phyloP scores from a whole-genome alignment of 2,797 vertebrate species.

The Alcedo atthis region DNA sequence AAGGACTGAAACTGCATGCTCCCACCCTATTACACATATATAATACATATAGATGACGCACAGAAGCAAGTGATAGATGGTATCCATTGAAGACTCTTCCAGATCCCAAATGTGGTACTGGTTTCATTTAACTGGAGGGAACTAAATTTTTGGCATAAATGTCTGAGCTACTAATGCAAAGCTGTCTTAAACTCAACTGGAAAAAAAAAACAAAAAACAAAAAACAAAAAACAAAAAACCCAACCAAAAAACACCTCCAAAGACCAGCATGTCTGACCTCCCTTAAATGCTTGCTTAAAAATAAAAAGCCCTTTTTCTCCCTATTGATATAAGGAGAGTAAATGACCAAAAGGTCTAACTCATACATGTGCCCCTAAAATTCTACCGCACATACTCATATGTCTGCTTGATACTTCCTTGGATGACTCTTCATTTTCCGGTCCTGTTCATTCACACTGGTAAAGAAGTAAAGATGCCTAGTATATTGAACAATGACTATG shows the following conservation, averaged over 20 bases:
- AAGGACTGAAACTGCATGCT: neutral
- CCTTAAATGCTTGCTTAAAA: neutral
- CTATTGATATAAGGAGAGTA: neutral
- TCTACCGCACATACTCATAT: neutral
- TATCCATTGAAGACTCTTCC: neutral
- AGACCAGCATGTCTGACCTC: neutral
- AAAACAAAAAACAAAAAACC: neutral
- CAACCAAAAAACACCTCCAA: neutral
- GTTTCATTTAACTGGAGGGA: neutral
- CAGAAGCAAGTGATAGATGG: neutral
- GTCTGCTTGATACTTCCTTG: neutral
- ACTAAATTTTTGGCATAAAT: neutral
- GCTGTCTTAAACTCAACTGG: neutral
- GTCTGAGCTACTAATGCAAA: neutral
- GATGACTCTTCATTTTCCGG: neutral
- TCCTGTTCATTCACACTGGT: neutral
- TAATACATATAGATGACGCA: neutral
- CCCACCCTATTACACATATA: neutral
- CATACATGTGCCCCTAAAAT: neutral
- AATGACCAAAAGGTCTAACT: neutral
- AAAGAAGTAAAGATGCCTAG: neutral
- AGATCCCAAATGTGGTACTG: neutral
- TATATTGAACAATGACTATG: neutral
- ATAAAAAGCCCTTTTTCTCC: neutral
- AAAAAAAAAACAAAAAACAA: accelerated